Conservation (phyloP, 1,140 invertebrate genomes). For the Agrilus planipennis region DNA sequence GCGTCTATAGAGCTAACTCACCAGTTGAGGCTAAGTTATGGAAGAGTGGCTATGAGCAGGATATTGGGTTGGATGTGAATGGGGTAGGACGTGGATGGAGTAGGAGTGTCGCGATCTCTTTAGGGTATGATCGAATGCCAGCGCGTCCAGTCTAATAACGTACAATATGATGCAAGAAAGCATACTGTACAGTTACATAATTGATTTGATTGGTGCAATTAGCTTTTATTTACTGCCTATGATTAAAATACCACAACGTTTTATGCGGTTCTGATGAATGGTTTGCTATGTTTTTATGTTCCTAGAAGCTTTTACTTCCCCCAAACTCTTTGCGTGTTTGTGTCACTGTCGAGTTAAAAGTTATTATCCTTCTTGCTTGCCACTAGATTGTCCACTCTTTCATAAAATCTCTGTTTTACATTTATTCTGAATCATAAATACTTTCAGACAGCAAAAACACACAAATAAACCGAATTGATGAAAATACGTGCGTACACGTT, state of each 20-base stretch:
- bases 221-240: conserved; percentile 10
- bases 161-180: conserved; percentile 4
- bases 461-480: conserved; percentile 1
- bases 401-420: conserved; percentile 9
- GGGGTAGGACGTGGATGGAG: no score
- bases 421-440: conserved; percentile 7
- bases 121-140: no score
- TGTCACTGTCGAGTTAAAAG: conserved; percentile 6
- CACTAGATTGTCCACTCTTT: conserved; percentile 6
- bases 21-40: no score
- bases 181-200: no score
- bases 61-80: conserved; percentile 4
- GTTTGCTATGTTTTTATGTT: conserved; percentile 5
- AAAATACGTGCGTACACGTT: no score
- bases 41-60: no score
- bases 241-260: conserved; percentile 9
- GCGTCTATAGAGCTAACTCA: no score
- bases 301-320: conserved; percentile 5
- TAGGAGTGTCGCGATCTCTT: no score
- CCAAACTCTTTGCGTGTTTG: conserved; percentile 7
- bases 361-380: conserved; percentile 8
- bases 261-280: conserved; percentile 5
- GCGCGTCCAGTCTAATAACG: no score
- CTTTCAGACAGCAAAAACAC: conserved; percentile 6
- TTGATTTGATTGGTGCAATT: conserved; percentile 13